Conservation (phyloP, 2,113 vertebrate genomes). For the Elgaria multicarinata region DNA sequence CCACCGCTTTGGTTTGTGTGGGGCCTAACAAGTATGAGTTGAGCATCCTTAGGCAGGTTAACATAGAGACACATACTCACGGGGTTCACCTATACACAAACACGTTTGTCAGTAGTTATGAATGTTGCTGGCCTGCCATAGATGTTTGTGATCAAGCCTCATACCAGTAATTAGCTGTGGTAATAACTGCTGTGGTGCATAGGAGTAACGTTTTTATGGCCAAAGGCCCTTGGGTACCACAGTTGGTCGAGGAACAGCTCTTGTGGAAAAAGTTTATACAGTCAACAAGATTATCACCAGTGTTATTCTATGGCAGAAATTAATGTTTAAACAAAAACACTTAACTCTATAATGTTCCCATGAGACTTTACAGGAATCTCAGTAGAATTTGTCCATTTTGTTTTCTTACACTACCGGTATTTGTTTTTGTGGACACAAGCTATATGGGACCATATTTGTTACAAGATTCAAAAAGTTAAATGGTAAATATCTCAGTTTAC, state of each 20-base stretch:
- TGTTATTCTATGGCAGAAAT: neutral
- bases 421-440: neutral
- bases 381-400: neutral
- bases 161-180: neutral
- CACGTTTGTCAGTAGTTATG: neutral
- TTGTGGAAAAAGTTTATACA: neutral
- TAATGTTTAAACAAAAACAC: neutral
- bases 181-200: neutral
- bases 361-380: neutral
- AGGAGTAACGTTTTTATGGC: neutral
- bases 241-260: neutral
- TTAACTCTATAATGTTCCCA: neutral
- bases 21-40: neutral
- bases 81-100: neutral
- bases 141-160: neutral
- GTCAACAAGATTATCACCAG: neutral
- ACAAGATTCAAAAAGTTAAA: rapidly evolving
- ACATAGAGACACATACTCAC: neutral
- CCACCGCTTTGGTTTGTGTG: neutral
- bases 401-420: neutral
- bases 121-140: neutral
- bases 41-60: neutral
- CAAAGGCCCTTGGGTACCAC: neutral
- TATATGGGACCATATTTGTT: neutral
- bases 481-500: rapidly evolving